Evolutionary conservation across 2,888 invertebrate species (phyloP).

Genomic region (Micropterix aruncella): DNA sequence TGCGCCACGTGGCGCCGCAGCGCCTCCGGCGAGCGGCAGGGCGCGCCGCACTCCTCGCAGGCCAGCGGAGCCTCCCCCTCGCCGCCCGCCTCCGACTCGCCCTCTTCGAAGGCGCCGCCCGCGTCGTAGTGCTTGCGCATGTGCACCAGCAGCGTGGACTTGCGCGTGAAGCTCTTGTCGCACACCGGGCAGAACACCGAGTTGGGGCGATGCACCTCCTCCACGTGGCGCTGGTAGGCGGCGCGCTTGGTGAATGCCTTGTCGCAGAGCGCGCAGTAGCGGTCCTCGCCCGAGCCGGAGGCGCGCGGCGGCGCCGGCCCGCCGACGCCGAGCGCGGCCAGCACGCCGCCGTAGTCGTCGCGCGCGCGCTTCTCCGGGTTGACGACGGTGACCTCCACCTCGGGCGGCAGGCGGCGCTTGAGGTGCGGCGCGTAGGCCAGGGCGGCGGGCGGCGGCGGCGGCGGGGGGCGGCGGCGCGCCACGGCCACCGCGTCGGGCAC

Average conservation of each 20-base stretch:
- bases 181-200: slow-evolving; percentile 47
- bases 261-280: slow-evolving; percentile 44
- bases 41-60: slow-evolving; percentile 46
- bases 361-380: slow-evolving; percentile 36
- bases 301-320: slow-evolving; percentile 20
- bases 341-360: slow-evolving; percentile 23
- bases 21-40: slow-evolving; percentile 41
- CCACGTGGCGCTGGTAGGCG: slow-evolving; percentile 44
- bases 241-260: slow-evolving; percentile 46
- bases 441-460: slow-evolving; percentile 11
- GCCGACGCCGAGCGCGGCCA: slow-evolving; percentile 25
- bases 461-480: slow-evolving; percentile 19
- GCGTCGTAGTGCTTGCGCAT: slow-evolving; percentile 39
- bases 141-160: slow-evolving; percentile 47
- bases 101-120: slow-evolving; percentile 5
- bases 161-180: slow-evolving; percentile 44
- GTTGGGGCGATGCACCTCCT: slow-evolving; percentile 38
- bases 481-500: slow-evolving; percentile 21
- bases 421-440: slow-evolving; percentile 18
- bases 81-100: slow-evolving; percentile 22
- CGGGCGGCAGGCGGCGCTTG: slow-evolving; percentile 32
- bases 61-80: slow-evolving; percentile 18
- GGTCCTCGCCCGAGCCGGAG: slow-evolving; percentile 28
- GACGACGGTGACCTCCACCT: slow-evolving; percentile 36
- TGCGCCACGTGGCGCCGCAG: slow-evolving; percentile 42